A percentile compares a stretch with the other conserved stretches of the same genome.
Conservation (phyloP, 2,888 invertebrate species). For the Lycaena phlaeas region DNA sequence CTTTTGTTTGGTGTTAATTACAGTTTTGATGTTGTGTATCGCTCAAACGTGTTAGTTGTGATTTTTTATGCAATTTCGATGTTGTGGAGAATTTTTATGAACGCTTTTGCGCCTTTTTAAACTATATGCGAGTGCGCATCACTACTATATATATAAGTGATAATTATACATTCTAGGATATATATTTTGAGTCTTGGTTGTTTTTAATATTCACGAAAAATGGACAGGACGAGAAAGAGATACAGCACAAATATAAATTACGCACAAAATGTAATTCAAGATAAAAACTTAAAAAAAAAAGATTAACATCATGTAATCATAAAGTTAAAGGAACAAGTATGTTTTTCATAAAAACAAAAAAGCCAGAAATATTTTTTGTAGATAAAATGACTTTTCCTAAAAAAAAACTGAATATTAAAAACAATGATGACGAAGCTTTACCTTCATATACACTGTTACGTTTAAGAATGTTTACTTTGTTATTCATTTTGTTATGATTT, state of each 20-base stretch:
- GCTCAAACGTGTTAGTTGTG: conserved; percentile 46
- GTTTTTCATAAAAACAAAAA: no score
- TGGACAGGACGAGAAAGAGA: neutral
- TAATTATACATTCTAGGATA: neutral
- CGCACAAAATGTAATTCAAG: no score
- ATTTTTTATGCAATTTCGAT: conserved; percentile 53
- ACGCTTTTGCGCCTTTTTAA: conserved; percentile 67
- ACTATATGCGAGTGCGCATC: conserved; percentile 3
- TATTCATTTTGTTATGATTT: neutral
- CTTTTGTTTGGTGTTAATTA: conserved; percentile 12
- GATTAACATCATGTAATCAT: no score
- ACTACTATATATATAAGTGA: conserved; percentile 6
- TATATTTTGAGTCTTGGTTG: neutral
- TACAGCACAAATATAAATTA: no score
- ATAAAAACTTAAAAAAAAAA: no score
- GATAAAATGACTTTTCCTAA: no score
- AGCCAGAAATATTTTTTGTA: no score
- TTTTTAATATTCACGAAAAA: neutral
- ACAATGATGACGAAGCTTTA: neutral
- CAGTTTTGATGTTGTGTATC: conserved; percentile 28
- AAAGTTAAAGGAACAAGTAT: no score
- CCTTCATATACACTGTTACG: neutral
- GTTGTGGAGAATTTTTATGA: conserved; percentile 59
- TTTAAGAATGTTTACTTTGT: neutral
- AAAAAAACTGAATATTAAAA: neutral